Base-by-base conservation (phyloP, 1,140 invertebrate species). In the Macrosteles quadrilineatus region DNA sequence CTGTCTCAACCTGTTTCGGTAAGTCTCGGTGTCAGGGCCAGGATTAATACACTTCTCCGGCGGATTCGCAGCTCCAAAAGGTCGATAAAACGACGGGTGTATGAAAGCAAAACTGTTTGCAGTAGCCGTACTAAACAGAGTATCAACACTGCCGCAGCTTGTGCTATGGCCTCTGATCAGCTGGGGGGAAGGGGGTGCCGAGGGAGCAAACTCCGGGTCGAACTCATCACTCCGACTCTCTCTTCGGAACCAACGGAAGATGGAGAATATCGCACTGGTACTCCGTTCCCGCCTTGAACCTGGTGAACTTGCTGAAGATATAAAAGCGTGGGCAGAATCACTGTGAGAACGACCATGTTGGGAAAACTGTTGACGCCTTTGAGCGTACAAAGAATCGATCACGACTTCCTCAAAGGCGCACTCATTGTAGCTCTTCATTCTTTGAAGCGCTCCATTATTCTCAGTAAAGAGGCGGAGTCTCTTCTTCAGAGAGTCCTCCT, bases 91-190 rank as follows among this genome's bases (percentile, higher is more conserved):
- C 23, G 79, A 77, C 2, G 86, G 85, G n/a, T 83, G 77, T 62
- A 88, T 77, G 76, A 89, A 91, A 6, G 88, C 85, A 77, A 92
- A 91, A 74, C 89, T 91, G 6, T 83, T 86, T 0, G 87, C 87
- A 0, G 89, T 90, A 19, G 88, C 85, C 19, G 87, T 90, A 74
- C 90, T 91, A 73, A 87, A 84, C 23, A 84, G 78, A 1, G 85
- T 86, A 74, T 83, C 82, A 55, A 86, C 79, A 75, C 86, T 87
- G 25, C 83, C 84, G 57, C 77, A 81, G 73, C 86, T 86, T 25
- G 82, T 82, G 36, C 77, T 67, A 30, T 74, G 45, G 11, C 27
- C 64, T 64, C 75, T 70, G 14, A 70, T 64, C 25, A 77, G 32
- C 30, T 57, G 62, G 32, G 71, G 67, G 0, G 73, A 74, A 21